These are phyloP conservation scores for Spodoptera frugiperda DNA, from an alignment of 1,140 invertebrate genomes.

Conservation along the genomic window DNA sequence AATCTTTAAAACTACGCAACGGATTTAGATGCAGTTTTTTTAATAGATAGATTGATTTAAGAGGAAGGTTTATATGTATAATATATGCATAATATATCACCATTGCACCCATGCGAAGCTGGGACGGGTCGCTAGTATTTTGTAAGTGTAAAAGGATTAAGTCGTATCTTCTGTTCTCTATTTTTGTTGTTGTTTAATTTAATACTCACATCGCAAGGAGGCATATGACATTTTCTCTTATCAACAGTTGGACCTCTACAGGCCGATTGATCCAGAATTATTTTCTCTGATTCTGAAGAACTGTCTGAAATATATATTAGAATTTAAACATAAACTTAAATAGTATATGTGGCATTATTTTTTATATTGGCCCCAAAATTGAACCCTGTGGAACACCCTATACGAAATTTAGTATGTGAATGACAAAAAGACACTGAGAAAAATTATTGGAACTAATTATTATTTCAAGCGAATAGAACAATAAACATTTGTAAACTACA, in stretches of 20 bases:
- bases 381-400: not conserved
- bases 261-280: constrained; percentile 73
- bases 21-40: too few species aligned
- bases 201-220: constrained; percentile 74
- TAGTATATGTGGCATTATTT: not conserved
- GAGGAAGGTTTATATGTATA: too few species aligned
- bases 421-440: not conserved
- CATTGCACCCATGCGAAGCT: too few species aligned
- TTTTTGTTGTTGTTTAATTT: not conserved
- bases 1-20: too few species aligned
- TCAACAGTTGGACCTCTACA: constrained; percentile 70
- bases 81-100: too few species aligned
- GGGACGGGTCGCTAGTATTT: too few species aligned
- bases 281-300: constrained; percentile 63
- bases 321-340: not conserved
- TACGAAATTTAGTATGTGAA: not conserved
- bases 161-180: not conserved
- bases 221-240: constrained; percentile 78
- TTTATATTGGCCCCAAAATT: not conserved
- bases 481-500: too few species aligned
- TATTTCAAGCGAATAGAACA: too few species aligned
- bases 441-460: too few species aligned
- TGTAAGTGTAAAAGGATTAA: too few species aligned
- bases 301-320: constrained; percentile 64
- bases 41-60: too few species aligned